Evolutionary conservation across 2,797 vertebrate species (phyloP).

Genomic region (Megalops cyprinoides): DNA sequence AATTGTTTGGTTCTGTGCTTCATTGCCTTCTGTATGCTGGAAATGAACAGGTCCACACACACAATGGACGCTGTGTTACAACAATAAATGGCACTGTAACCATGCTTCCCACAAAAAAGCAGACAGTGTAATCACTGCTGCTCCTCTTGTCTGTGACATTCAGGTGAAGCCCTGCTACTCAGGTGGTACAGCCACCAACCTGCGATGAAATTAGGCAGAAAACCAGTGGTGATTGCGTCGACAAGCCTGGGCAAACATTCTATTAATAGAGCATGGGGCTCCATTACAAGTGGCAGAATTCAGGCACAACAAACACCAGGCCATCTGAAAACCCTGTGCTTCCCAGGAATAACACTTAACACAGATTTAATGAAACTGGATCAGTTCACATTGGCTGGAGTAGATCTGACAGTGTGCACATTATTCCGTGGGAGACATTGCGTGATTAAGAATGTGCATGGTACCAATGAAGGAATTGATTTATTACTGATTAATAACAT

Average conservation of each 20-base stretch:
- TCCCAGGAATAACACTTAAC: neutral
- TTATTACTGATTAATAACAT: too few species aligned
- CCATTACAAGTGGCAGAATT: neutral
- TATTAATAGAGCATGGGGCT: slow-evolving; percentile 16
- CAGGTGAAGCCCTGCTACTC: slow-evolving; percentile 9
- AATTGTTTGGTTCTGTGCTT: neutral
- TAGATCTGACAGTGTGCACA: neutral
- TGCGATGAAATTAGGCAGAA: neutral
- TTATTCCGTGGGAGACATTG: too few species aligned
- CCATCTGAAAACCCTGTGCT: slow-evolving; percentile 12
- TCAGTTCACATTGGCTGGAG: neutral
- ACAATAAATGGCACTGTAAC: neutral
- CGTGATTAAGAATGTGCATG: too few species aligned
- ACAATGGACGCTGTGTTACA: neutral
- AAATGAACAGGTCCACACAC: neutral
- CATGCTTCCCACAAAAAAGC: neutral
- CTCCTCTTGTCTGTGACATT: slow-evolving; percentile 8
- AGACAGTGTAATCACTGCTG: slow-evolving; percentile 6
- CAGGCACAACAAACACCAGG: neutral
- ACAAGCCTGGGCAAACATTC: slow-evolving; percentile 18
- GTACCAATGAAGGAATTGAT: too few species aligned
- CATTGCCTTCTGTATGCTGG: neutral
- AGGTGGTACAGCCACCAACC: neutral
- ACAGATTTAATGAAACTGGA: neutral
- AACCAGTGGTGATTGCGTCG: neutral